Evolutionary conservation across 1,140 invertebrate genomes (phyloP).

Genomic region (Episyrphus balteatus): DNA sequence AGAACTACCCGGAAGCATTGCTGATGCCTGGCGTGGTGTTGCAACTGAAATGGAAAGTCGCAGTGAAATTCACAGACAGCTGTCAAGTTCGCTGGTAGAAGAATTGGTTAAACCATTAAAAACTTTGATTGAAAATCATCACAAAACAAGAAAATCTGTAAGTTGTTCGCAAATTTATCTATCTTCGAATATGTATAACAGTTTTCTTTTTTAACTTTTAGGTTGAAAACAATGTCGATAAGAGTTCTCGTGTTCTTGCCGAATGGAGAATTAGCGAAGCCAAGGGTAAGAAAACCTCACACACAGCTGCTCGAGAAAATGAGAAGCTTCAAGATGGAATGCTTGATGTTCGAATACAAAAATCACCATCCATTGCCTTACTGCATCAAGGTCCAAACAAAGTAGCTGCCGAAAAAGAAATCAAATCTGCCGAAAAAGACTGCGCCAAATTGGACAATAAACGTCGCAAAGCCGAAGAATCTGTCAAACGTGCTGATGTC

Average conservation of each 20-base stretch:
- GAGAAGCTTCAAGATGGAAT: conserved; percentile 74
- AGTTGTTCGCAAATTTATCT: conserved; percentile 11
- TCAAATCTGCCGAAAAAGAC: conserved; percentile 40
- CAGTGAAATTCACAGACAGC: conserved; percentile 73
- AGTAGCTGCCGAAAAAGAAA: conserved; percentile 31
- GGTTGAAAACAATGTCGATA: conserved; percentile 76
- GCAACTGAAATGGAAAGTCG: conserved; percentile 83
- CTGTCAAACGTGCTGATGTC: conserved; percentile 78
- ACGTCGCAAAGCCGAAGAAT: conserved; percentile 79
- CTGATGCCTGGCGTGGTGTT: conserved; percentile 80
- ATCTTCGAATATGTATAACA: not conserved
- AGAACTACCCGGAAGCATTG: conserved; percentile 68
- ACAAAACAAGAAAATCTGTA: conserved; percentile 62
- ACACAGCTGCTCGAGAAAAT: conserved; percentile 70
- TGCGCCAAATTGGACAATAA: conserved; percentile 71
- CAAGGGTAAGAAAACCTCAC: conserved; percentile 78
- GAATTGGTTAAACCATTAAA: conserved; percentile 84
- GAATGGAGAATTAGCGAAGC: conserved; percentile 77
- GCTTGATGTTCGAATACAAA: conserved; percentile 40
- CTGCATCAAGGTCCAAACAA: conserved; percentile 35
- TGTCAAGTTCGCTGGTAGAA: conserved; percentile 66
- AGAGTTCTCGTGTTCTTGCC: conserved; percentile 63
- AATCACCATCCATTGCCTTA: conserved; percentile 39
- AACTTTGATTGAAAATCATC: conserved; percentile 55
- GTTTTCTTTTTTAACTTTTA: conserved; percentile 12